Conservation (phyloP, 1,140 invertebrate genomes). For the Papilio machaon region DNA sequence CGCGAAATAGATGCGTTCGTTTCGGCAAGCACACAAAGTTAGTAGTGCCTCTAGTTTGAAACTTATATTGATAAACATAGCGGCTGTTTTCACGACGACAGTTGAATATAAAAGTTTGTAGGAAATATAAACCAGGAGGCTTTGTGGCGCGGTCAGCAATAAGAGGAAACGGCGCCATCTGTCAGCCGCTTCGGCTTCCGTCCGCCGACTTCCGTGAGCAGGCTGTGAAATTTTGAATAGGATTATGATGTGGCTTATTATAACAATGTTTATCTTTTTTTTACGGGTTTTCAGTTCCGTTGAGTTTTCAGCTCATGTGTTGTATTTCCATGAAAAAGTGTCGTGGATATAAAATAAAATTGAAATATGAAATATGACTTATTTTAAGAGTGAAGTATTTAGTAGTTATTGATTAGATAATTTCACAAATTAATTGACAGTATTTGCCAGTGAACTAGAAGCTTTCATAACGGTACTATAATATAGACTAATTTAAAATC, state of each 20-base stretch:
- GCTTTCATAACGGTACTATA: neutral
- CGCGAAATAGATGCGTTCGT: slow-evolving; percentile 72
- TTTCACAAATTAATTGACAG: neutral
- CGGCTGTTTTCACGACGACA: slow-evolving; percentile 41
- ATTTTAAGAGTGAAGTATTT: neutral
- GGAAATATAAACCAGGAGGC: slow-evolving; percentile 58
- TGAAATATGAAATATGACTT: neutral
- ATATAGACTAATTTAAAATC: slow-evolving; percentile 3
- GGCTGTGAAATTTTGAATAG: slow-evolving; percentile 68
- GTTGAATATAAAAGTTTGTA: slow-evolving; percentile 37
- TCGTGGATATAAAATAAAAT: neutral
- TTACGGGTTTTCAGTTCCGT: neutral
- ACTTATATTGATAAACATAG: slow-evolving; percentile 42
- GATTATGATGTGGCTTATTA: slow-evolving; percentile 65
- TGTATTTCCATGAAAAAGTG: neutral
- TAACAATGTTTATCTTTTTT: slow-evolving; percentile 30
- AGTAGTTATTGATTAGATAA: neutral
- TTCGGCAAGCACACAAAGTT: slow-evolving; percentile 56
- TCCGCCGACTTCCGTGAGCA: slow-evolving; percentile 56
- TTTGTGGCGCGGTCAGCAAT: slow-evolving; percentile 72
- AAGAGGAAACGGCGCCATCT: slow-evolving; percentile 73
- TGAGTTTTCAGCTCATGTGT: neutral
- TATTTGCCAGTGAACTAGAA: neutral
- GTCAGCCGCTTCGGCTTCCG: slow-evolving; percentile 61
- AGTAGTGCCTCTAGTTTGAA: slow-evolving; percentile 30